Percentiles rank a stretch among this genome's conserved stretches.
Evolutionary conservation across 2,113 vertebrate species (phyloP).

Genomic region (Leuciscus idus): DNA sequence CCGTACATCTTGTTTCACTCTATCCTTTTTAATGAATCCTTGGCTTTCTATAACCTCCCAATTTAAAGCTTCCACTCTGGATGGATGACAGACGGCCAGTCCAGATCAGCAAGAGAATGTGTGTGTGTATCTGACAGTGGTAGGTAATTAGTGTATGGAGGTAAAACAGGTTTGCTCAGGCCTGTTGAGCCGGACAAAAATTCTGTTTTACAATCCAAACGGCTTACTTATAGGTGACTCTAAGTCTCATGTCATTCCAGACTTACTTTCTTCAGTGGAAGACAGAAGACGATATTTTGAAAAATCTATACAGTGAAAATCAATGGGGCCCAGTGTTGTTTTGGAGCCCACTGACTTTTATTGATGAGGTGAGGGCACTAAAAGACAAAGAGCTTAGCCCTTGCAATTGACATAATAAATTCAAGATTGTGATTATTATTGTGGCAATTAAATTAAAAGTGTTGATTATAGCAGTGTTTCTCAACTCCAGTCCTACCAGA

Average conservation of each 20-base stretch:
- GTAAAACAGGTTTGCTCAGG: conserved; percentile 54
- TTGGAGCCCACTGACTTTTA: neutral
- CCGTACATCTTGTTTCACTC: conserved; percentile 44
- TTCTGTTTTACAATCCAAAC: conserved; percentile 34
- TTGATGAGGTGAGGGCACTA: neutral
- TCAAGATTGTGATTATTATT: neutral
- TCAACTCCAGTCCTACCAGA: no score
- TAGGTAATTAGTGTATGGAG: conserved; percentile 66
- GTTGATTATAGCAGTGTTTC: neutral
- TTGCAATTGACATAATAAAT: neutral
- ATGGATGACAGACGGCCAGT: conserved; percentile 69
- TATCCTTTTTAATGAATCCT: conserved; percentile 80
- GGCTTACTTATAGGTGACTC: neutral
- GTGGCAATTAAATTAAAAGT: neutral
- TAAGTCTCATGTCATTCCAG: neutral
- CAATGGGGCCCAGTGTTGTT: neutral
- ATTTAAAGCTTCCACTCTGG: conserved; percentile 77
- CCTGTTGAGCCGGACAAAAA: conserved; percentile 65
- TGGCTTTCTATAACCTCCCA: conserved; percentile 76
- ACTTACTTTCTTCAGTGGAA: neutral
- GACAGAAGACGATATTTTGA: neutral
- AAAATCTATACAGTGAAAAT: neutral
- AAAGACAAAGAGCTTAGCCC: neutral
- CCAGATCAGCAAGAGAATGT: conserved; percentile 54
- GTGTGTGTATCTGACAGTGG: conserved; percentile 61